phyloP scores from a whole-genome alignment of 2,888 invertebrate genomes.

The Lymantria dispar region DNA sequence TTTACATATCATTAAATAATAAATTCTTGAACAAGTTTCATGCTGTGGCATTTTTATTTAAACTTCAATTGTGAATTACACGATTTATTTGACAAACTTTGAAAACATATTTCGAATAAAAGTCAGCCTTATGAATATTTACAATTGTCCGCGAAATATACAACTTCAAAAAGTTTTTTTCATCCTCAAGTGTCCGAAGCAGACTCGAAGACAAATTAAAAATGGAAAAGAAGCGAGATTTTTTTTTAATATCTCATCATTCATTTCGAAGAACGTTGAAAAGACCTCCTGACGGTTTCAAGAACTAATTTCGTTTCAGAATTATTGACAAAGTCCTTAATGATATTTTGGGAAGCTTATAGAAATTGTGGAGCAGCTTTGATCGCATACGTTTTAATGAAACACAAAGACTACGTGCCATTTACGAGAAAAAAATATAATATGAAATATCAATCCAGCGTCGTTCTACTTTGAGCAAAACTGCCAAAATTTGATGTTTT shows the following conservation, averaged over 20 bases:
- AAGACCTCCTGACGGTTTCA: constrained; percentile 21
- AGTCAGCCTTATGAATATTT: constrained; percentile 24
- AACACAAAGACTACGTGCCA: constrained; percentile 33
- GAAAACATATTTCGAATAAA: constrained; percentile 12
- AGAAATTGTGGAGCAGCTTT: constrained; percentile 37
- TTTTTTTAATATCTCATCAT: constrained; percentile 36
- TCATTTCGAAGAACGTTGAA: constrained; percentile 17
- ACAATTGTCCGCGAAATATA: constrained; percentile 33
- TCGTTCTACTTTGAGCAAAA: constrained; percentile 1
- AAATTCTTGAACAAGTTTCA: too few species aligned
- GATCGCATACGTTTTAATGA: constrained; percentile 32
- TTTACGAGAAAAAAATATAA: constrained; percentile 20
- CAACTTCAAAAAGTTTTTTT: constrained; percentile 28
- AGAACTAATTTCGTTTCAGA: constrained; percentile 39
- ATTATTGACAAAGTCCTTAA: constrained; percentile 38
- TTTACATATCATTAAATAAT: too few species aligned
- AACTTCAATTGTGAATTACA: constrained; percentile 27
- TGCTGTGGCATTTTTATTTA: neutral
- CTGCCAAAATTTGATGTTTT: neutral
- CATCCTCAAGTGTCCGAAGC: constrained; percentile 17
- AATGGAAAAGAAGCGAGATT: constrained; percentile 26
- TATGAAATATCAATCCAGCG: constrained; percentile 11
- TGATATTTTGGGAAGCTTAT: constrained; percentile 29
- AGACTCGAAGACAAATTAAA: constrained; percentile 39
- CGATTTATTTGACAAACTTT: constrained; percentile 30